Percentiles rank a stretch among this genome's conserved stretches.
These are phyloP conservation scores for Esox niger DNA, from an alignment of 2,113 vertebrate species.

Conservation along the genomic window DNA sequence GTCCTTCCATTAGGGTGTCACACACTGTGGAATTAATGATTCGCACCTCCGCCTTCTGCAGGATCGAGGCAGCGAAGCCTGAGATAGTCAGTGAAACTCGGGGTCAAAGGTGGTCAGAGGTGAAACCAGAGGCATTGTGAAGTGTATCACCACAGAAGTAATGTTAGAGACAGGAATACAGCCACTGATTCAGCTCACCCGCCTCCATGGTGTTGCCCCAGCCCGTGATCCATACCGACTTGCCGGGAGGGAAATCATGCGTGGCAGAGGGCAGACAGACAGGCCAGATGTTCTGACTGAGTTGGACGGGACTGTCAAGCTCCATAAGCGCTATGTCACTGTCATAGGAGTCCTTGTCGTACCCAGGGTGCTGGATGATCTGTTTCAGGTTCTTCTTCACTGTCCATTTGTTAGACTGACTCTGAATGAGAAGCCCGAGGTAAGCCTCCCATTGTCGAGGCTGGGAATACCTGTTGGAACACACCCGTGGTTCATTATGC, in stretches of 20 bases:
- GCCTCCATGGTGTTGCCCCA: not conserved
- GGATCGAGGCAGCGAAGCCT: constrained; percentile 48
- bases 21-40: constrained; percentile 85
- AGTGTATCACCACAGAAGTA: no score
- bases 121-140: no score
- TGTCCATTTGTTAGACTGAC: constrained; percentile 34
- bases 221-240: constrained; percentile 3
- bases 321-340: constrained; percentile 72
- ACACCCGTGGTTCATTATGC: not conserved
- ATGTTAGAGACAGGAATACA: not conserved
- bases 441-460: constrained; percentile 74
- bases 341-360: constrained; percentile 28
- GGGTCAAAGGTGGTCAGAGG: not conserved
- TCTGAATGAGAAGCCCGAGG: constrained; percentile 79
- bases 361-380: constrained; percentile 54
- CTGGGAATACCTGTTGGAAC: constrained; percentile 45
- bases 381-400: constrained; percentile 46
- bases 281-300: constrained; percentile 66
- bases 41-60: constrained; percentile 87
- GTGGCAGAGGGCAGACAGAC: constrained; percentile 65
- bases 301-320: constrained; percentile 49
- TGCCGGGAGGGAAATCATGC: constrained; percentile 55
- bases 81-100: not conserved
- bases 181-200: not conserved
- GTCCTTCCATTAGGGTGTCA: constrained; percentile 64